These are phyloP conservation scores for Aelia acuminata DNA, from an alignment of 2,888 invertebrate species.

Conservation along the genomic window DNA sequence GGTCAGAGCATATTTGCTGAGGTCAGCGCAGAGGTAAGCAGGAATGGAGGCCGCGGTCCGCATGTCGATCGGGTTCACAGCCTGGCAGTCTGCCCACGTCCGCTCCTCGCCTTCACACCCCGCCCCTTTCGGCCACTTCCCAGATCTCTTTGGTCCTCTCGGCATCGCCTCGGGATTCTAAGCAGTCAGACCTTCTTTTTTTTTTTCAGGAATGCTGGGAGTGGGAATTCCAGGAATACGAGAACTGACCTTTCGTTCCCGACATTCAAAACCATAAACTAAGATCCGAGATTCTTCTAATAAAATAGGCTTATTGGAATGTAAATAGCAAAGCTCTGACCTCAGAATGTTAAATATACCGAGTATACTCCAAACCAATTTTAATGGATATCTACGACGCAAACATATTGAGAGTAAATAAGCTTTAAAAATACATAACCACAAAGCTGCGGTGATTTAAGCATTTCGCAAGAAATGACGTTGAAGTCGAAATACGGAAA, in stretches of 20 bases:
- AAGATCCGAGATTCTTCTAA: neutral
- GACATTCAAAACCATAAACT: constrained; percentile 10
- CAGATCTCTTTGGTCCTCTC: neutral
- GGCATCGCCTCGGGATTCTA: neutral
- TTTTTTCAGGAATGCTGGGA: neutral
- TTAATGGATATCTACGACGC: no score
- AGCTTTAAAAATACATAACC: no score
- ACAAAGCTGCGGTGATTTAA: no score
- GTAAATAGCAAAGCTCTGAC: neutral
- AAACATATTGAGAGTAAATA: no score
- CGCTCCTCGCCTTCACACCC: neutral
- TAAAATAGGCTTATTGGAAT: neutral
- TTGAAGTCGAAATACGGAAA: no score
- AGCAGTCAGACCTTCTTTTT: neutral
- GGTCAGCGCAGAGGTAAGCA: neutral
- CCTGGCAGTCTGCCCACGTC: neutral
- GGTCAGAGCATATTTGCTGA: neutral
- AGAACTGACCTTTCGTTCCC: constrained; percentile 18
- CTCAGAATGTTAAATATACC: neutral
- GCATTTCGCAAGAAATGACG: no score
- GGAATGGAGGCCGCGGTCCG: neutral
- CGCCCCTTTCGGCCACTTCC: neutral
- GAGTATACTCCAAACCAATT: no score
- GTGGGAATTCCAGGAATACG: constrained; percentile 25
- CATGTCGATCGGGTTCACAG: neutral